Evolutionary conservation across 2,888 invertebrate genomes (phyloP), one percentile per base, ranked within the genome.

Genomic region (Adelognathus sp.): DNA sequence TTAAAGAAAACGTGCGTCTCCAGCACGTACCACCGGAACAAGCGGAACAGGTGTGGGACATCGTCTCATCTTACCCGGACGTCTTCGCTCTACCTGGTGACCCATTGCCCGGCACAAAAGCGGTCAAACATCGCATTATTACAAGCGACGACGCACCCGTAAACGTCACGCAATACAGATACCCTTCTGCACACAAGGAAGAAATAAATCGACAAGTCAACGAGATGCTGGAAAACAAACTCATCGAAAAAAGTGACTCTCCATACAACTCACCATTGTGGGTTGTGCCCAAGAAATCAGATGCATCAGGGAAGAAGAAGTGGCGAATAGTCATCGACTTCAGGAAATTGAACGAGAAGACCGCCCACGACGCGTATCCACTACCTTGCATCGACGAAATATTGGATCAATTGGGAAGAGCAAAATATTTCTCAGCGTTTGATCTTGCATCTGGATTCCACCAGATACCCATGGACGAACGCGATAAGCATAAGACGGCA

Each of bases 291-390:
- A 79, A 79, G 16, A 76, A 71, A 54, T 29, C 56, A 1, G 70
- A 78, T 21, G 41, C 56, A 0, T 31, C 54, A 11, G 73, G 71
- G 7, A 79, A 76, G 1, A 50, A 54, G 18, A 69, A 64, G 61
- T 81, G 70, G 76, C 24, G 66, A 16, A 52, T 79, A 9, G 76
- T 79, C 6, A 61, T 81, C 1, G 79, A 81, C 4, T 76, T 72
- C 33, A 18, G 75, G n/a, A 41, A 36, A 14, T 9, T 64, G 1
- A 64, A 64, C 24, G 64, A 64, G 4, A 46, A 36, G 9, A 50
- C 64, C 3, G 11, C 33, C 1, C 31, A 33, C 24, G 64, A 64
- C 21, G 46, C 50, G 0, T 64, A 79, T 44, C 74, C 64, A 0
- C 31, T 64, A 4, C 50, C 50, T 7, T 33, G 33, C 36, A 64